A percentile compares a stretch with the other conserved stretches of the same genome.
phyloP scores from a whole-genome alignment of 2,113 vertebrate genomes.

The Cnemophilus loriae region DNA sequence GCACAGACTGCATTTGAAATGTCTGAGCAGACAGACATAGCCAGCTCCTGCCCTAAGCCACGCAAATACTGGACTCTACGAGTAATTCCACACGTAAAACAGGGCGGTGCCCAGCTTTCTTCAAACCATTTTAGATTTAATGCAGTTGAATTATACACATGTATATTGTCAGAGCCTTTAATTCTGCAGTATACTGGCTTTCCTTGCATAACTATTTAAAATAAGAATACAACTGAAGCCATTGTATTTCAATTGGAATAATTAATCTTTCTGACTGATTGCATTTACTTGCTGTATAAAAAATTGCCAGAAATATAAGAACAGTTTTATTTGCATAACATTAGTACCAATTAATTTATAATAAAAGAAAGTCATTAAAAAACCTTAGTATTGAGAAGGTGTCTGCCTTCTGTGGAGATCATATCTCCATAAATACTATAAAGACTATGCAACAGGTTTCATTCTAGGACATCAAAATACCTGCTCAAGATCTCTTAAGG shows the following conservation, averaged over 20 bases:
- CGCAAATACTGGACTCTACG: accelerated
- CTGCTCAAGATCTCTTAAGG: constrained; percentile 15
- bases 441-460: constrained; percentile 10
- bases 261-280: constrained; percentile 5
- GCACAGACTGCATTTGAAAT: not conserved
- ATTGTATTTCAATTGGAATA: not conserved
- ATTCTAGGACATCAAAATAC: constrained; percentile 8
- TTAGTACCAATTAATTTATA: constrained; percentile 35
- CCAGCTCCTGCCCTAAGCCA: not conserved
- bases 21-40: not conserved
- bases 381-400: not conserved
- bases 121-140: not conserved
- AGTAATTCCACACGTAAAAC: not conserved
- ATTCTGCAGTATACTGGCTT: not conserved
- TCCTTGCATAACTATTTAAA: not conserved
- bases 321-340: constrained; percentile 25
- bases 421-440: constrained; percentile 32
- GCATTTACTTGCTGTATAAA: not conserved
- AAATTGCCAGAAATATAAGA: not conserved
- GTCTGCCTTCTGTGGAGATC: constrained; percentile 24
- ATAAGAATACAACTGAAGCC: not conserved
- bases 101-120: not conserved
- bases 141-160: not conserved
- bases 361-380: constrained; percentile 31
- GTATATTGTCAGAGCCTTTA: not conserved